phyloP scores from a whole-genome alignment of 2,113 vertebrate species.

The Neopipo cinnamomea region DNA sequence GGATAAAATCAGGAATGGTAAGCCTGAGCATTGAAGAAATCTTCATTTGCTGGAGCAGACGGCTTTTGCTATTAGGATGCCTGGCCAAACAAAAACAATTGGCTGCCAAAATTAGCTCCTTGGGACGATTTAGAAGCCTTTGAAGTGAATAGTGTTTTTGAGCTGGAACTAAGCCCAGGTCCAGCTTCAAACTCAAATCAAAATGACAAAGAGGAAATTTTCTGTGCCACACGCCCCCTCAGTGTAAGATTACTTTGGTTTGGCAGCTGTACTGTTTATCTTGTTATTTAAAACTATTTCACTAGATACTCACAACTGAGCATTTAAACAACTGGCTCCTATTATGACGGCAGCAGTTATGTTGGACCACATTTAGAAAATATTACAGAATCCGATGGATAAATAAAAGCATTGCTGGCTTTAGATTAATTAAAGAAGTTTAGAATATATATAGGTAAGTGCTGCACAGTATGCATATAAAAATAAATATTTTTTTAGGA shows the following conservation, averaged over 20 bases:
- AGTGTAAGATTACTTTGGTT: slow-evolving; percentile 68
- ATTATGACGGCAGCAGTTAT: background rate
- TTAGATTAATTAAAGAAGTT: background rate
- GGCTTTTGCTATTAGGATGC: slow-evolving; percentile 72
- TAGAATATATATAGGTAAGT: background rate
- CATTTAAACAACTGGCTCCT: slow-evolving; percentile 54
- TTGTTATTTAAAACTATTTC: slow-evolving; percentile 74
- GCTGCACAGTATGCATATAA: background rate
- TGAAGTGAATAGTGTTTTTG: slow-evolving; percentile 75
- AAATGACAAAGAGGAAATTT: slow-evolving; percentile 77
- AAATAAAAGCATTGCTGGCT: background rate
- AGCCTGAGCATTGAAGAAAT: slow-evolving; percentile 33
- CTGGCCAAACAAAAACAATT: slow-evolving; percentile 78
- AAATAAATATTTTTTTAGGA: background rate
- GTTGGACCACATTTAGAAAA: background rate
- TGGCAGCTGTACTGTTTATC: slow-evolving; percentile 73
- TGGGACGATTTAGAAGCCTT: slow-evolving; percentile 78
- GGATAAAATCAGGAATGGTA: slow-evolving; percentile 38
- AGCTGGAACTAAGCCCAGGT: slow-evolving; percentile 78
- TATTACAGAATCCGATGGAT: background rate
- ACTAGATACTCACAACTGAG: slow-evolving; percentile 59
- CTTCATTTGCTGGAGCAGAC: slow-evolving; percentile 69
- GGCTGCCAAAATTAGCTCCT: slow-evolving; percentile 78
- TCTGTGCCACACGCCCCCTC: slow-evolving; percentile 66
- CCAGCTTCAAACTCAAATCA: slow-evolving; percentile 76